Evolutionary conservation across 1,140 invertebrate genomes (phyloP).

Genomic region (Lasioglossum albipes): DNA sequence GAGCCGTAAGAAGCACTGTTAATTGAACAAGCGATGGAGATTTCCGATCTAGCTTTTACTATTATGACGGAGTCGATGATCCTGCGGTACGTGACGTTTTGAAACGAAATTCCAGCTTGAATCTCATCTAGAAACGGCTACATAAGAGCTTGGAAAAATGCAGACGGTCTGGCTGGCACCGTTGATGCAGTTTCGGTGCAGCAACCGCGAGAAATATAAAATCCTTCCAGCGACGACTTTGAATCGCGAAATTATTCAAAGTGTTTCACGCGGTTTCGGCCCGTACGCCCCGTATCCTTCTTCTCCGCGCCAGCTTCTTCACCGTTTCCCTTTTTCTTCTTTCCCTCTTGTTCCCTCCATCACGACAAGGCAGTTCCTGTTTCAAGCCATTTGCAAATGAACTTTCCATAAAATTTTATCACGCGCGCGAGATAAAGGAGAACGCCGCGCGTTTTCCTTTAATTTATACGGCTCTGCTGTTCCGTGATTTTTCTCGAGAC

Average conservation of each 20-base stretch:
- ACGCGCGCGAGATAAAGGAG: constrained; percentile 35
- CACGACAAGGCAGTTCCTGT: constrained; percentile 33
- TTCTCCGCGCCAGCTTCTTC: constrained; percentile 29
- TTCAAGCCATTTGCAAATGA: constrained; percentile 50
- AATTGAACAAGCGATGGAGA: not conserved
- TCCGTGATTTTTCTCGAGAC: constrained; percentile 3
- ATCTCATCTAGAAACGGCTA: constrained; percentile 40
- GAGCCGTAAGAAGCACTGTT: not conserved
- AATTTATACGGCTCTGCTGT: constrained; percentile 30
- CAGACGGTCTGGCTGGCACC: constrained; percentile 76
- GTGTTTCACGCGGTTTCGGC: constrained; percentile 75
- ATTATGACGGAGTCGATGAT: constrained; percentile 15
- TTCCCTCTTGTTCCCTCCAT: constrained; percentile 51
- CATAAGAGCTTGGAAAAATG: constrained; percentile 50
- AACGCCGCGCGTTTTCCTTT: constrained; percentile 27
- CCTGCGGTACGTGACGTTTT: constrained; percentile 16
- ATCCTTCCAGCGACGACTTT: constrained; percentile 73
- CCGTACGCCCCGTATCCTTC: constrained; percentile 8
- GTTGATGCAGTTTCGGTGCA: constrained; percentile 70
- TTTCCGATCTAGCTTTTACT: constrained; percentile 15
- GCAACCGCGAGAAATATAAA: constrained; percentile 76
- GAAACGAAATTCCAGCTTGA: constrained; percentile 17
- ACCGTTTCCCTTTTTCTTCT: constrained; percentile 31
- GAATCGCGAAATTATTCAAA: constrained; percentile 79
- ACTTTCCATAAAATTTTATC: constrained; percentile 63